Evolutionary conservation across 2,797 vertebrate genomes (phyloP).

Genomic region (Moxostoma hubbsi): DNA sequence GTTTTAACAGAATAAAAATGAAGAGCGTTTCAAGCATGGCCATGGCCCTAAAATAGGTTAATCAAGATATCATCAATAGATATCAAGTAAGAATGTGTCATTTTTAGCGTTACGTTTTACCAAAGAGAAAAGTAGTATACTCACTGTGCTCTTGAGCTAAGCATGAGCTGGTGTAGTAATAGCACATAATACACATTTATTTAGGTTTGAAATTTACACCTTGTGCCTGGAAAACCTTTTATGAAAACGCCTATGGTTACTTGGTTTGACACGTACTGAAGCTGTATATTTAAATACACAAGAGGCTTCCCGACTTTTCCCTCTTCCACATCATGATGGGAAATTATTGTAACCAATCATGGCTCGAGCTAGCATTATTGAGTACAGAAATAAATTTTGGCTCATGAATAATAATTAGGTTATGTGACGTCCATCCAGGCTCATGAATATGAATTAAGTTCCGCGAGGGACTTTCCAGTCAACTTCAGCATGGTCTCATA

Average conservation of each 20-base stretch:
- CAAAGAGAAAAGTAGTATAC: background rate
- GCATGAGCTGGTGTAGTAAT: background rate
- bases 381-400: constrained; percentile 31
- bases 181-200: background rate
- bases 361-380: background rate
- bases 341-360: background rate
- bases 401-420: constrained; percentile 19
- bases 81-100: background rate
- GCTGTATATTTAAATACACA: background rate
- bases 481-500: too few species aligned
- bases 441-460: too few species aligned
- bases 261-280: background rate
- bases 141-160: background rate
- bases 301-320: background rate
- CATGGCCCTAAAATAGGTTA: background rate
- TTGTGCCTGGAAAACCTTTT: background rate
- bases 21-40: background rate
- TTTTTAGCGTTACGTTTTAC: background rate
- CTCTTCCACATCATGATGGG: constrained; percentile 8
- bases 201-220: constrained; percentile 4
- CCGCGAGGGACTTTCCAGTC: too few species aligned
- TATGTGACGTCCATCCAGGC: background rate
- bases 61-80: too few species aligned
- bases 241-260: constrained; percentile 9
- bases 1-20: background rate